Evolutionary conservation across 2,888 invertebrate genomes (phyloP).

Genomic region (Drosophila kambysellisi): DNA sequence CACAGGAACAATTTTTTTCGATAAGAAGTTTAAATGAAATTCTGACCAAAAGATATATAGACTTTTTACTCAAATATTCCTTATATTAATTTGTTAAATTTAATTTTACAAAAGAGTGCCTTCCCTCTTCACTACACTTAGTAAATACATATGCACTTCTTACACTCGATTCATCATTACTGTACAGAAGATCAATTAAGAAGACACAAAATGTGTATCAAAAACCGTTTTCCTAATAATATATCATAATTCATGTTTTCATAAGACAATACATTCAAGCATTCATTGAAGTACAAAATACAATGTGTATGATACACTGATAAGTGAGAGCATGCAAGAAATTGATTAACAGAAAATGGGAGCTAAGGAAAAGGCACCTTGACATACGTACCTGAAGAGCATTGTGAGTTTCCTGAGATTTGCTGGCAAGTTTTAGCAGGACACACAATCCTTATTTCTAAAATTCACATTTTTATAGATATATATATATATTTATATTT

Average conservation of each 20-base stretch:
- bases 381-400: constrained; percentile 87
- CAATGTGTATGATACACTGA: constrained; percentile 1
- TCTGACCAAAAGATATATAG: background rate
- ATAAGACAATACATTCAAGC: constrained; percentile 12
- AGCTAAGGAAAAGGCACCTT: constrained; percentile 13
- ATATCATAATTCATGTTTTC: background rate
- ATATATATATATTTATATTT: constrained; percentile 9
- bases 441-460: constrained; percentile 92
- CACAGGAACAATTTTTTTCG: background rate
- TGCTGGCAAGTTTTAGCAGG: constrained; percentile 91
- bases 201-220: background rate
- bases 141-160: background rate
- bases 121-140: background rate
- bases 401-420: constrained; percentile 90
- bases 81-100: background rate
- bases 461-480: constrained; percentile 49
- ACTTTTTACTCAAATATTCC: background rate
- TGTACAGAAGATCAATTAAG: background rate
- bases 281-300: constrained; percentile 3
- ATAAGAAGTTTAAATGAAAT: background rate
- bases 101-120: background rate
- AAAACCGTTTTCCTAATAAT: background rate
- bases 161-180: background rate
- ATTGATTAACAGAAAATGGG: background rate
- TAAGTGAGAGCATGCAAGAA: constrained; percentile 18